Evolutionary conservation across 2,888 invertebrate species (phyloP).

Genomic region (Drosophila aldrichi): DNA sequence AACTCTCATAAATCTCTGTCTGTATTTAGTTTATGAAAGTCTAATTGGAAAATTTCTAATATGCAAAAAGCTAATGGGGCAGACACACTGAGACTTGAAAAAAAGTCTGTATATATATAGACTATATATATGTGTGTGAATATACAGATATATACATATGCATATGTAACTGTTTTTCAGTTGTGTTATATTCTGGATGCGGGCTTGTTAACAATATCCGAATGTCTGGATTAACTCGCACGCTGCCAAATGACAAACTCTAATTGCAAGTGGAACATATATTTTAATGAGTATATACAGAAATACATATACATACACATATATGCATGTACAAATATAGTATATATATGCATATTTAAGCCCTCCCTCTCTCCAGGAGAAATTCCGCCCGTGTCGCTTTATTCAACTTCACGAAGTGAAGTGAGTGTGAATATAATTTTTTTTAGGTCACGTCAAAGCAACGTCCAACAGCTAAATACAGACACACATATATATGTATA

Average conservation of each 20-base stretch:
- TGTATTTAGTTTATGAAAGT: neutral
- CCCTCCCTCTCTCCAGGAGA: neutral
- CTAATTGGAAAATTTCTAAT: slow-evolving; percentile 9
- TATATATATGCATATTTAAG: slow-evolving; percentile 13
- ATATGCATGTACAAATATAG: neutral
- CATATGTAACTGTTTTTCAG: too few relatives aligned
- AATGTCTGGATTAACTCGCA: slow-evolving; percentile 42
- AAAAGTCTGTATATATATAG: too few relatives aligned
- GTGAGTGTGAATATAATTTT: slow-evolving; percentile 78
- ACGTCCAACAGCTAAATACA: slow-evolving; percentile 57
- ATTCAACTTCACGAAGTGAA: slow-evolving; percentile 78
- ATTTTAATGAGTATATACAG: slow-evolving; percentile 65
- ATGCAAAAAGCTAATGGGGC: slow-evolving; percentile 30
- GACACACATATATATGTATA: neutral
- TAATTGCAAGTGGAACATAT: slow-evolving; percentile 75
- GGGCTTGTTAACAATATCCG: slow-evolving; percentile 61
- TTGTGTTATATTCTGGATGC: slow-evolving; percentile 11
- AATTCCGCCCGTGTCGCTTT: slow-evolving; percentile 43
- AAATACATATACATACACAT: slow-evolving; percentile 8
- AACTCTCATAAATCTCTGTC: neutral
- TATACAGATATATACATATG: neutral
- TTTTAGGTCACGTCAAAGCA: slow-evolving; percentile 76
- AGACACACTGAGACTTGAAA: slow-evolving; percentile 5
- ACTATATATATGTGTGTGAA: neutral
- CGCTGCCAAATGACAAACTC: slow-evolving; percentile 76